Evolutionary conservation across 2,888 invertebrate species (phyloP), one percentile per base, ranked within the genome.

Genomic region (Leptopilina syphax): DNA sequence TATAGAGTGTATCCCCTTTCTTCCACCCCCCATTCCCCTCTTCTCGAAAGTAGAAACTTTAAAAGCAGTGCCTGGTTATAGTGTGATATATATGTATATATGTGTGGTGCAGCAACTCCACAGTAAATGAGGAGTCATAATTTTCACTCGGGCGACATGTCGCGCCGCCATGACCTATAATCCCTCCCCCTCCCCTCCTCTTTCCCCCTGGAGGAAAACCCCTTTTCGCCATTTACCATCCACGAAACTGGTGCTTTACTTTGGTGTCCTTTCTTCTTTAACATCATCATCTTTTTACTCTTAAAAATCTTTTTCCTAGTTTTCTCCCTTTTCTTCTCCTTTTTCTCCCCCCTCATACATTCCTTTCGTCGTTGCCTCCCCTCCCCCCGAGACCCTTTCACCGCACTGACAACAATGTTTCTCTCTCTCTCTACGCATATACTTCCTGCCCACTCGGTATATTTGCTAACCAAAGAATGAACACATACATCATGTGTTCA

Each of bases 91-190:
- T 34, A 44, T 44, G 8, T 44, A 44, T 6, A 44, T 44, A 77
- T 81, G 81, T 9, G 50, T 50, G 9, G 3, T 50, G 50, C 50
- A 50, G 50, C 83, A 81, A 80, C 82, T 83, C 81, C 77, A 84
- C 85, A 84, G 83, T 87, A 89, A 89, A 91, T 88, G 89, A 90
- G 88, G 84, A 89, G 88, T 88, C 89, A 88, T 91, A 89, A 90
- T 90, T 91, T 86, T 88, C 87, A 86, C 86, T 82, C 82, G 82
- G 84, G 82, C 85, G 87, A 88, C 87, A 82, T 84, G 89, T 87
- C 87, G 86, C 85, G 85, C 83, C 85, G 80, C 83, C 85, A 82
- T 85, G 84, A 86, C 86, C 86, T 84, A 85, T 86, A 87, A 88
- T 88, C 86, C 84, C 81, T 79, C 76, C 79, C 77, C 77, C 73